A percentile compares a stretch with the other conserved stretches of the same genome.
phyloP scores from a whole-genome alignment of 2,888 invertebrate genomes.

The Aethes cnicana region DNA sequence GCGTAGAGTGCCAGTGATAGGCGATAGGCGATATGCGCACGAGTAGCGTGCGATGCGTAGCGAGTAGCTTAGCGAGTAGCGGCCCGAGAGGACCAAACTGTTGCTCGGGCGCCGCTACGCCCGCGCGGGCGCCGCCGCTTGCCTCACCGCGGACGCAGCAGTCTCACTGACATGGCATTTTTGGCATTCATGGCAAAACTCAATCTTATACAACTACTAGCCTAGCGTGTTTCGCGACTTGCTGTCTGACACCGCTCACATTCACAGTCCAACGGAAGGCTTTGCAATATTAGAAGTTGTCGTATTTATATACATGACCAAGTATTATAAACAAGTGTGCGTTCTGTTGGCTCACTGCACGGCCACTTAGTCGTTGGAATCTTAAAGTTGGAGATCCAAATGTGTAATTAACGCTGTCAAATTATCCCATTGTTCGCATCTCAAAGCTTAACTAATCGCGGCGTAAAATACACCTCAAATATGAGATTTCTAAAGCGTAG shows the following conservation, averaged over 20 bases:
- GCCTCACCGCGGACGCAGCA: slow-evolving; percentile 16
- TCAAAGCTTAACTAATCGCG: too few relatives aligned
- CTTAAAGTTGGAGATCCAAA: background rate
- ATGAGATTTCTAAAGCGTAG: background rate
- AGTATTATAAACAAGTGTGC: slow-evolving; percentile 14
- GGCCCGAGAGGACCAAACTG: slow-evolving; percentile 61
- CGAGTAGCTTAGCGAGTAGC: slow-evolving; percentile 44
- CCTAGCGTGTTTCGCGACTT: slow-evolving; percentile 9
- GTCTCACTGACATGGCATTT: slow-evolving; percentile 14
- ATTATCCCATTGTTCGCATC: slow-evolving; percentile 6
- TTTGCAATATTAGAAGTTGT: slow-evolving; percentile 19
- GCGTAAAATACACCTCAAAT: too few relatives aligned
- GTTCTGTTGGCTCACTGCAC: background rate
- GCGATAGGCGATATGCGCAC: slow-evolving; percentile 43
- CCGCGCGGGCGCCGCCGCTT: slow-evolving; percentile 41
- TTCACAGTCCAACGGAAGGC: slow-evolving; percentile 1
- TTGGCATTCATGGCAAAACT: too few relatives aligned
- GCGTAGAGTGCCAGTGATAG: slow-evolving; percentile 58
- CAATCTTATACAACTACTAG: too few relatives aligned
- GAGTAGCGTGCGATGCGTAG: slow-evolving; percentile 64
- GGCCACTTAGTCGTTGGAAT: background rate
- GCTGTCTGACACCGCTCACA: slow-evolving; percentile 21
- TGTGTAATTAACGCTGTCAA: background rate
- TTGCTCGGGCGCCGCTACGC: slow-evolving; percentile 39
- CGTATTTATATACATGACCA: slow-evolving; percentile 25